Percentiles rank a stretch among this genome's conserved stretches.
phyloP scores from a whole-genome alignment of 2,113 vertebrate species.

The Mola mola region DNA sequence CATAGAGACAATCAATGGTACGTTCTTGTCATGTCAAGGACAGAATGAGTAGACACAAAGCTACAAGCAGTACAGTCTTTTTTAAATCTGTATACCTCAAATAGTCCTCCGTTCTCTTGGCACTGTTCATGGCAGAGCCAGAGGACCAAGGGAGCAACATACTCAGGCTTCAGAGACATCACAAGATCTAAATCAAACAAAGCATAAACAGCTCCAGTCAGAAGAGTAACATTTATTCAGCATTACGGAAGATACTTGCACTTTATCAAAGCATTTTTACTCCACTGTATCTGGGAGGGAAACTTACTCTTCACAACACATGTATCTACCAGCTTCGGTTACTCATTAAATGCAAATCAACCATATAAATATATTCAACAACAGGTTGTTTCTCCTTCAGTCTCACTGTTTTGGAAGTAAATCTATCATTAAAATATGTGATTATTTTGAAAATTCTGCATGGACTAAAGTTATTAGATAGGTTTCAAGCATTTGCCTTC shows the following conservation, averaged over 20 bases:
- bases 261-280: too few relatives aligned
- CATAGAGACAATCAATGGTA: background rate
- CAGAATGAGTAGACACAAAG: slow-evolving; percentile 12
- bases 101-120: slow-evolving; percentile 91
- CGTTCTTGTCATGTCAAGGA: background rate
- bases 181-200: slow-evolving; percentile 84
- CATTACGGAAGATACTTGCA: too few relatives aligned
- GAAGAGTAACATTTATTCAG: too few relatives aligned
- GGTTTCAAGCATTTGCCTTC: slow-evolving; percentile 1
- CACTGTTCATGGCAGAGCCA: slow-evolving; percentile 97
- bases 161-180: slow-evolving; percentile 90
- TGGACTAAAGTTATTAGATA: too few relatives aligned
- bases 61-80: slow-evolving; percentile 2
- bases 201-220: background rate
- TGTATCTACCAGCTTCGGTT: too few relatives aligned
- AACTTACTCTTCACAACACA: too few relatives aligned
- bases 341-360: too few relatives aligned
- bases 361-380: slow-evolving; percentile 5
- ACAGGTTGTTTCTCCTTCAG: background rate
- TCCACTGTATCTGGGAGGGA: too few relatives aligned
- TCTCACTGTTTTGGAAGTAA: background rate
- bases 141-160: slow-evolving; percentile 91
- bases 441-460: too few relatives aligned
- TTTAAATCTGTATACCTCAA: slow-evolving; percentile 93
- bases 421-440: slow-evolving; percentile 1